Evolutionary conservation across 2,888 invertebrate genomes (phyloP).

Genomic region (Sphaerophoria rueppellii): DNA sequence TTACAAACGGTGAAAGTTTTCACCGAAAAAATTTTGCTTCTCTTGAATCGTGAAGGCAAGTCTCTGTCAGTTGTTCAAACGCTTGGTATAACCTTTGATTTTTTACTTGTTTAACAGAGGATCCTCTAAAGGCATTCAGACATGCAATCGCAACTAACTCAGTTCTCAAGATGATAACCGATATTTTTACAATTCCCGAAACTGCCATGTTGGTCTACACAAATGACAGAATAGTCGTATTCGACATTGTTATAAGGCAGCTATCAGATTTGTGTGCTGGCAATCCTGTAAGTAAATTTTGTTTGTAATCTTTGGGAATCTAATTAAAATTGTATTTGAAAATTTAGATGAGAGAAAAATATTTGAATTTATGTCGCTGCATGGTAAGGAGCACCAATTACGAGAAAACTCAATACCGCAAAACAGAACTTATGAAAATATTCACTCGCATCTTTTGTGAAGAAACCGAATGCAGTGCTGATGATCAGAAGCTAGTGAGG

Average conservation of each 20-base stretch:
- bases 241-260: constrained; percentile 96
- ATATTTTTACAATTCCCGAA: constrained; percentile 90
- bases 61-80: not conserved
- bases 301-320: not conserved
- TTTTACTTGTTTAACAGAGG: constrained; percentile 84
- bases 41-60: constrained; percentile 95
- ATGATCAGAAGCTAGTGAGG: constrained; percentile 90
- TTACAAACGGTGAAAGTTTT: constrained; percentile 91
- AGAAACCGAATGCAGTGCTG: constrained; percentile 88
- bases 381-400: constrained; percentile 92
- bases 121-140: constrained; percentile 93
- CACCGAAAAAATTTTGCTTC: constrained; percentile 93
- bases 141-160: constrained; percentile 92
- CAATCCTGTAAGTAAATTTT: constrained; percentile 86
- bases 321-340: constrained; percentile 50
- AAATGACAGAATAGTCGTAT: constrained; percentile 95
- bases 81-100: no score
- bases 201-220: constrained; percentile 96
- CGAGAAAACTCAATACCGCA: constrained; percentile 89
- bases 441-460: constrained; percentile 94
- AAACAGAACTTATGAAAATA: constrained; percentile 91
- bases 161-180: constrained; percentile 93
- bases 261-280: constrained; percentile 94
- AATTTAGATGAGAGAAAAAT: constrained; percentile 88
- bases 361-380: constrained; percentile 90